Conservation (phyloP, 2,797 vertebrate species). For the Coilia nasus region DNA sequence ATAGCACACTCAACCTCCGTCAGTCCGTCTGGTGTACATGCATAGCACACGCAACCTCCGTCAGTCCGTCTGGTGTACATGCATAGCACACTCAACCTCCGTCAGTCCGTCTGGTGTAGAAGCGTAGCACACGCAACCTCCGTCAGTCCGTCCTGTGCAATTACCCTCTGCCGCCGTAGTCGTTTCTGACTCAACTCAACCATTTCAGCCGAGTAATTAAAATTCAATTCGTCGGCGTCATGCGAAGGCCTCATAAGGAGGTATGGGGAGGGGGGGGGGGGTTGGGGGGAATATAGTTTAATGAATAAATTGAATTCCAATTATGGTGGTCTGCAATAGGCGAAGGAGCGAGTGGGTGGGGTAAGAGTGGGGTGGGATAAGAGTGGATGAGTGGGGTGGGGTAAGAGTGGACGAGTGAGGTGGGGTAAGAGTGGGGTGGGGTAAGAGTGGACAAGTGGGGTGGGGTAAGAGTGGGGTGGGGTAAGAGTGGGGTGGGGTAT, state of each 20-base stretch:
- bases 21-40: too few relatives aligned
- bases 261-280: background rate
- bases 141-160: too few relatives aligned
- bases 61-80: too few relatives aligned
- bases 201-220: background rate
- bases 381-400: background rate
- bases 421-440: background rate
- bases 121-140: too few relatives aligned
- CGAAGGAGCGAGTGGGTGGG: background rate
- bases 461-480: too few relatives aligned
- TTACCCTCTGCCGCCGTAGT: background rate
- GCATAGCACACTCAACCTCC: too few relatives aligned
- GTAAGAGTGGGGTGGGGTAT: background rate
- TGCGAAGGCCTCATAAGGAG: background rate
- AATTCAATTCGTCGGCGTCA: background rate
- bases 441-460: background rate
- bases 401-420: too few relatives aligned
- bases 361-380: background rate
- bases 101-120: too few relatives aligned
- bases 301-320: slow-evolving; percentile 15
- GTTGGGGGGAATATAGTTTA: background rate
- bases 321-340: background rate
- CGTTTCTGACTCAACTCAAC: background rate
- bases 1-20: too few relatives aligned
- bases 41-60: too few relatives aligned